These are phyloP conservation scores for Galleria mellonella DNA, from an alignment of 1,140 invertebrate species.

Conservation along the genomic window DNA sequence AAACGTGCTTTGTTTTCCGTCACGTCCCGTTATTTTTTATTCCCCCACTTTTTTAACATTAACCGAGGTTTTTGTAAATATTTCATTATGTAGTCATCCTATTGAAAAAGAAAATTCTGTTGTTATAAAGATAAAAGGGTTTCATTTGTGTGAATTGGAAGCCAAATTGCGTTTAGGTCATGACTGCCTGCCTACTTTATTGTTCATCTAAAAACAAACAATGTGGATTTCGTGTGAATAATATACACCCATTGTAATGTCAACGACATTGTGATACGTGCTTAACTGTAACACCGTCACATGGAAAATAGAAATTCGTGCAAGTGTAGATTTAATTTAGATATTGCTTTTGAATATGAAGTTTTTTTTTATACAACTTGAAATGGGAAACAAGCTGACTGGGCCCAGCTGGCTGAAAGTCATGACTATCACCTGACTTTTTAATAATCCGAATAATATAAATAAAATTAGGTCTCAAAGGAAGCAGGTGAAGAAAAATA, in stretches of 20 bases:
- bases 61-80: conserved; percentile 35
- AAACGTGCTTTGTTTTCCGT: conserved; percentile 51
- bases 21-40: conserved; percentile 42
- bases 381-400: too few relatives aligned
- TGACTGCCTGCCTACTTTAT: conserved; percentile 25
- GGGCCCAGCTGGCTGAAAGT: too few relatives aligned
- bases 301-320: neutral
- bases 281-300: neutral
- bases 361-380: too few relatives aligned
- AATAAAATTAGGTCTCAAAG: too few relatives aligned
- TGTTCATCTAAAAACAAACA: conserved; percentile 22
- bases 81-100: conserved; percentile 39
- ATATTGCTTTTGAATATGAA: too few relatives aligned
- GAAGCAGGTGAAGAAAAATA: too few relatives aligned
- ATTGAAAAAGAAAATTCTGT: conserved; percentile 35
- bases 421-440: too few relatives aligned
- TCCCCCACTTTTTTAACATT: conserved; percentile 30
- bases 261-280: conserved; percentile 8
- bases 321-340: too few relatives aligned
- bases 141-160: conserved; percentile 31
- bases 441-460: too few relatives aligned
- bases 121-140: conserved; percentile 34
- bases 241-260: conserved; percentile 10
- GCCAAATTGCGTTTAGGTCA: conserved; percentile 27
- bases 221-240: conserved; percentile 20